Conservation (phyloP, 92 coral and sea anemone genomes). For the Epizoanthus rinbou region DNA sequence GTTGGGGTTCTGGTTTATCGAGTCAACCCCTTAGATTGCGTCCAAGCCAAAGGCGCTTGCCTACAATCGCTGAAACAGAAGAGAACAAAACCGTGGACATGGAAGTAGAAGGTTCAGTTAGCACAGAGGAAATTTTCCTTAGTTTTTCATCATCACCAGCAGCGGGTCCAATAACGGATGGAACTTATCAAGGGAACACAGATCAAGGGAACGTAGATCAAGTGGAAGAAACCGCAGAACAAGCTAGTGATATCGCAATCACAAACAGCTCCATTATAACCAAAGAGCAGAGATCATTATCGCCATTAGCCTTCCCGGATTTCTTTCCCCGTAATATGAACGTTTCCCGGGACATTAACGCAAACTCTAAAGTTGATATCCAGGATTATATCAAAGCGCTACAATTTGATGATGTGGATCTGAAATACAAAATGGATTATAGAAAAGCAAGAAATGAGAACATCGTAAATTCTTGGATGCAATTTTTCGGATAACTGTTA, state of each 20-base stretch:
- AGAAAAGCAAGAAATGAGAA: not conserved
- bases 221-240: not conserved
- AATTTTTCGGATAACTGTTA: constrained; percentile 18
- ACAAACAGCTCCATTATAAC: not conserved
- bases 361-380: not conserved
- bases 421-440: not conserved
- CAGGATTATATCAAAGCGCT: not conserved
- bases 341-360: not conserved
- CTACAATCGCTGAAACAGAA: not conserved
- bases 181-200: not conserved
- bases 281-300: not conserved
- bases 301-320: not conserved
- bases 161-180: no score
- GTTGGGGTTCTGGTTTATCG: not conserved
- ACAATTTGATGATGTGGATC: not conserved
- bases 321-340: not conserved
- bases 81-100: not conserved
- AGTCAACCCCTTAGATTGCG: not conserved
- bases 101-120: not conserved
- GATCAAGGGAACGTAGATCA: not conserved
- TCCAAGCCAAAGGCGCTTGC: not conserved
- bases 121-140: not conserved
- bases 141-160: not conserved
- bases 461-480: constrained; percentile 26
- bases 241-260: not conserved